Evolutionary conservation across 2,113 vertebrate species (phyloP), one percentile per base, ranked within the genome.

Genomic region (Varanus salvator): DNA sequence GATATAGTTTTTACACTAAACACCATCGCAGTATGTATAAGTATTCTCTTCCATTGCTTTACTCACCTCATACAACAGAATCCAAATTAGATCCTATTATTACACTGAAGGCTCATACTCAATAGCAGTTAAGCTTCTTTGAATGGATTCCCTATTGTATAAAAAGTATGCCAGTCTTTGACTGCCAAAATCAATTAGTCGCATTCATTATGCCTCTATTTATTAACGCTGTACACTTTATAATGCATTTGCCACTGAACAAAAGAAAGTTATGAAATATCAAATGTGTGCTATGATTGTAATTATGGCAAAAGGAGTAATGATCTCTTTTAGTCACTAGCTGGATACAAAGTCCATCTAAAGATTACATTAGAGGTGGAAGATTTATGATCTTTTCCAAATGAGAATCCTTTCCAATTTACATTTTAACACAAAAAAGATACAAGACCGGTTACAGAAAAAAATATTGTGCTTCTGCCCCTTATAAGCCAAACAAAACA

Each of bases 171-270:
- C 97, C 97, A 97, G 96, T 97, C 97, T 97, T 96, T 97, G 96
- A 96, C 96, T 97, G 97, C 96, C 97, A 97, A 96, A 97, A 97
- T 97, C 97, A 97, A 98, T 98, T 98, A 97, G 97, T 97, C 97
- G 96, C 96, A 97, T 97, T 98, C 97, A 97, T 98, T 98, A 98
- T 96, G 96, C 97, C 95, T 97, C 97, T 97, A 97, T 97, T 97
- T 97, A 97, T 97, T 98, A 98, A 97, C 95, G 96, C 95, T 96
- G 95, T 95, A 96, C 95, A 96, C 96, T 97, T 97, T 93, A 96
- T 95, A 96, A 95, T 90, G 95, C 94, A 95, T 90, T 92, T 96
- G 96, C 95, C 93, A 94, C 95, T 92, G 94, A 97, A 97, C 96
- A 96, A 97, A 96, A 97, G 96, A 97, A 97, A 96, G 97, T 97